phyloP scores from a whole-genome alignment of 2,888 invertebrate genomes.

The Hirtodrosophila alboralis region DNA sequence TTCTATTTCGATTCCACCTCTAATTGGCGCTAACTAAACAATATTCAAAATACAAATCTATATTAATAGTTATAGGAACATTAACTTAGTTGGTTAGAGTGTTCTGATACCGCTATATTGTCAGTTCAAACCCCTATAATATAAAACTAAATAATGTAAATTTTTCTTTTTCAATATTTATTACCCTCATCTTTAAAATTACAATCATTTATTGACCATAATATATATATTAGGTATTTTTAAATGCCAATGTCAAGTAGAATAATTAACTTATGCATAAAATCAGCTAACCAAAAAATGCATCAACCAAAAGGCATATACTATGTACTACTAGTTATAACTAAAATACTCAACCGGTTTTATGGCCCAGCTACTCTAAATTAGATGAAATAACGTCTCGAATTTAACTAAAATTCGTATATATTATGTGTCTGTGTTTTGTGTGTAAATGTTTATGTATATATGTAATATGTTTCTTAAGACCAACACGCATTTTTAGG shows the following conservation, averaged over 20 bases:
- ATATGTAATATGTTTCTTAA: constrained; percentile 40
- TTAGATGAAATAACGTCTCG: constrained; percentile 64
- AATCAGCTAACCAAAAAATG: constrained; percentile 53
- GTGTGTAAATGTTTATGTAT: constrained; percentile 25
- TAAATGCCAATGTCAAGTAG: constrained; percentile 24
- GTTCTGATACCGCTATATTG: no score
- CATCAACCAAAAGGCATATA: constrained; percentile 50
- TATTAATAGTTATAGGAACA: no score
- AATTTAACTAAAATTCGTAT: constrained; percentile 51
- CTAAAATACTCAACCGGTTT: constrained; percentile 65
- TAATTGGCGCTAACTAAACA: no score
- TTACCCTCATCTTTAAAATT: no score
- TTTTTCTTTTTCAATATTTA: no score
- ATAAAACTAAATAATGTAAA: no score
- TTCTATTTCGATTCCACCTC: no score
- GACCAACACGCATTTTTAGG: constrained; percentile 70
- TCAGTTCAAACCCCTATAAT: no score
- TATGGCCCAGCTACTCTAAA: constrained; percentile 60
- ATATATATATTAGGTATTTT: not conserved
- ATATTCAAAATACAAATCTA: no score
- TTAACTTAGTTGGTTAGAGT: no score
- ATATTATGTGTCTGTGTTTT: constrained; percentile 17
- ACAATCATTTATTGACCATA: constrained; percentile 9
- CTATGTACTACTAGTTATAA: constrained; percentile 38
- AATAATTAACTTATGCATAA: constrained; percentile 27